Base-by-base conservation (phyloP, 1,140 invertebrate species). In the Drosophila setifemur region DNA sequence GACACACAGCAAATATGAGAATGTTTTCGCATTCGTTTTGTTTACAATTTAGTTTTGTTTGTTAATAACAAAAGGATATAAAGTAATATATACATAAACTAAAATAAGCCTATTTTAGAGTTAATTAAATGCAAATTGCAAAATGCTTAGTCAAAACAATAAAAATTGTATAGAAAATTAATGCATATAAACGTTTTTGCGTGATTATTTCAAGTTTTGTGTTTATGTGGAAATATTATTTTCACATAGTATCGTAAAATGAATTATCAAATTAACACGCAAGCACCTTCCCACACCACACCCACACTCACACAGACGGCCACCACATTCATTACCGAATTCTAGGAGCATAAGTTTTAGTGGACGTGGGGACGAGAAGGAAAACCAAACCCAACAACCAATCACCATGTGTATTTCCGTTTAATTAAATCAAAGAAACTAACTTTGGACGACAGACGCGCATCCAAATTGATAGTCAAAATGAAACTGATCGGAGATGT, bases 71-170 rank as follows among this genome's bases (percentile, higher is more conserved):
- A 61, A 49, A 58, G 26, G 19, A 63, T 49, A 58, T 61, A 64
- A 40, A 37, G 42, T 35, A 54, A 63, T 52, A 49, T 23, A 47
- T 47, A 64, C 21, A 61, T 23, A 12, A 77, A 73, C 39, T 78
- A 69, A 73, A 77, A 47, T 86, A 83, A 78, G 70, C 79, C 74
- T 83, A 83, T 86, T 79, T 86, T 85, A 85, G 79, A 86, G 67
- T 79, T 85, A 85, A 85, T 83, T 83, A 83, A n/a, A 83, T 74
- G 69, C 73, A 83, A 82, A 73, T 83, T 73, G 73, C 69, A 76
- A 79, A 86, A 75, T 86, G 79, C 81, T 79, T 85, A 85, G 79
- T 85, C 79, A 85, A 85, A 85, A 83, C 79, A 85, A 83, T 83
- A 85, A 83, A 78, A 83, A 79, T 85, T 83, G 79, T 83, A 85